These are phyloP conservation scores for Charanyca ferruginea DNA, from an alignment of 2,888 invertebrate genomes.

Conservation along the genomic window DNA sequence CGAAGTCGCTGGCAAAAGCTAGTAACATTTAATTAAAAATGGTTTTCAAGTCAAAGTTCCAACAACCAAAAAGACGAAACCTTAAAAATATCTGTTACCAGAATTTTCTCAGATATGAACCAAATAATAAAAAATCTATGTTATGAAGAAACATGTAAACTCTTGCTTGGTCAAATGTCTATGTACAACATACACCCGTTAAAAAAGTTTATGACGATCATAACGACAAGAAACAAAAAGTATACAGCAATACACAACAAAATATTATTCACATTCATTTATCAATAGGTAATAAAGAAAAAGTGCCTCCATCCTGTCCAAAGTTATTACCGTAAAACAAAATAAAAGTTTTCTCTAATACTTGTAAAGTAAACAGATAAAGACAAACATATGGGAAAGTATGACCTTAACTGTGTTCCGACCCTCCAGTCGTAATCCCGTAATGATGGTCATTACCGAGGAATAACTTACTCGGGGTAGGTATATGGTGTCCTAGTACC, in stretches of 20 bases:
- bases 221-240: neutral
- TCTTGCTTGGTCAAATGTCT: too few species aligned
- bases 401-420: conserved; percentile 64
- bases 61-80: too few species aligned
- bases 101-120: too few species aligned
- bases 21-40: too few species aligned
- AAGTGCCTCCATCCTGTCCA: neutral
- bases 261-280: neutral
- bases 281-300: conserved; percentile 3
- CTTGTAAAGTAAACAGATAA: conserved; percentile 36
- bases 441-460: conserved; percentile 65
- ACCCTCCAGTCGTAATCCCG: conserved; percentile 47
- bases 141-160: too few species aligned
- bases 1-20: too few species aligned
- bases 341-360: conserved; percentile 23
- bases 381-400: conserved; percentile 67
- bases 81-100: too few species aligned
- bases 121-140: too few species aligned
- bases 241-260: neutral
- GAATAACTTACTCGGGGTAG: conserved; percentile 42
- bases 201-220: neutral
- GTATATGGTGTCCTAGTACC: conserved; percentile 4
- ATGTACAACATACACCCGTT: too few species aligned
- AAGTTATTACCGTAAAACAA: conserved; percentile 32
- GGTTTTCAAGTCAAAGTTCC: too few species aligned